Evolutionary conservation across 2,888 invertebrate genomes (phyloP), one percentile per base, ranked within the genome.

Genomic region (Conomelus anceps): DNA sequence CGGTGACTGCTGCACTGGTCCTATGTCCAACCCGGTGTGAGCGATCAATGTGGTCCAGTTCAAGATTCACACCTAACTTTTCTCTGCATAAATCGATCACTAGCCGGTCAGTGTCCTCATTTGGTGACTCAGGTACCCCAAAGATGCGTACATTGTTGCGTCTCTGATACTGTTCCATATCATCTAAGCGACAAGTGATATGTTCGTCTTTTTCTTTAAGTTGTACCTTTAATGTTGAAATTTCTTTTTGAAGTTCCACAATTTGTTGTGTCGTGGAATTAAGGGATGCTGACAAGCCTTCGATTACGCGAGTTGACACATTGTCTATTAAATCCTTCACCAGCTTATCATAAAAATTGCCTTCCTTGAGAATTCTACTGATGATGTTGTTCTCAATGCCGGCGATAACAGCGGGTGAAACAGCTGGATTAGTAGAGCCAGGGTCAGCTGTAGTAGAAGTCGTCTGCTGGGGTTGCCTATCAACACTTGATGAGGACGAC

Each of bases 141-240:
- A 88, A 88, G 22, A 84, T 84, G 9, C 88, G 23, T 3, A 84
- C 0, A 34, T 85, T 41, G 22, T 88, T 88, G 20, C 34, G 26
- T n/a, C 41, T 22, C 22, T 88, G 88, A 84, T 34, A 34, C 29
- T 89, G 89, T 85, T 85, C 85, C 24, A 89, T 20, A 20, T 89
- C 89, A n/a, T 89, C 89, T n/a, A 63, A 63, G 1, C 63, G 20
- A 13, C n/a, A 3, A n/a, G 1, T n/a, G 0, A 63, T n/a, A n/a
- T 13, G n/a, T n/a, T 63, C 20, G 7, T 63, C 63, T n/a, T 63
- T 63, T 63, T 9, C 63, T n/a, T n/a, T 7, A 3, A 63, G 20
- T 13, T 63, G 63, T 13, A 3, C 7, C 3, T 63, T 63, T n/a
- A 63, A 63, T 1, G 3, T 6, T 13, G 63, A 1, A 4, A 63